A percentile compares a stretch with the other conserved stretches of the same genome.
These are phyloP conservation scores for Agrilus planipennis DNA, from an alignment of 1,140 invertebrate species.

Conservation along the genomic window DNA sequence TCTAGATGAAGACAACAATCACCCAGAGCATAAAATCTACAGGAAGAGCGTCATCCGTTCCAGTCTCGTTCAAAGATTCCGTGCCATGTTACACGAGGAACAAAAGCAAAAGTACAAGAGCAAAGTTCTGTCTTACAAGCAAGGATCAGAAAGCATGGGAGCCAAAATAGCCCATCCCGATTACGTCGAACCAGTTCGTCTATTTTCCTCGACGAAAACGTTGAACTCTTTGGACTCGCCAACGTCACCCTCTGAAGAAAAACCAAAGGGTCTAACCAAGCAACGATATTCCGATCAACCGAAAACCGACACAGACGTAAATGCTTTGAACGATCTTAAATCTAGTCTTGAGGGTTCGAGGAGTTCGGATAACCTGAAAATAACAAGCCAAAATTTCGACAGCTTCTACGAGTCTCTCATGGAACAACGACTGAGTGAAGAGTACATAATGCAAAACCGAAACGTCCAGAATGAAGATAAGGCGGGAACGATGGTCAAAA, in stretches of 20 bases:
- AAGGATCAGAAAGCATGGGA: slow-evolving; percentile 69
- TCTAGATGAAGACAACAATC: slow-evolving; percentile 35
- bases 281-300: slow-evolving; percentile 2
- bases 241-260: not conserved
- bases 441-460: too few relatives aligned
- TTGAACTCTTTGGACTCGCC: not conserved
- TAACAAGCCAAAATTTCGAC: slow-evolving; percentile 26
- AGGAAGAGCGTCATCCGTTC: slow-evolving; percentile 36
- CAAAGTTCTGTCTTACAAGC: slow-evolving; percentile 45
- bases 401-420: slow-evolving; percentile 31
- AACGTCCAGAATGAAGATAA: too few relatives aligned
- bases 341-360: slow-evolving; percentile 16
- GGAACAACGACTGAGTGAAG: slow-evolving; percentile 26
- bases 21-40: slow-evolving; percentile 32
- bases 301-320: slow-evolving; percentile 10
- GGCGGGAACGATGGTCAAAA: too few relatives aligned
- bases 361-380: not conserved
- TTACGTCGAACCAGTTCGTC: slow-evolving; percentile 59
- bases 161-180: slow-evolving; percentile 78
- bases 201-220: slow-evolving; percentile 12
- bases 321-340: slow-evolving; percentile 1
- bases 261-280: slow-evolving; percentile 7
- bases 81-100: slow-evolving; percentile 42
- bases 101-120: slow-evolving; percentile 38
- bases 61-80: slow-evolving; percentile 42